Percentiles rank a stretch among this genome's conserved stretches.
Conservation (phyloP, 2,797 vertebrate species). For the Helarctos malayanus region DNA sequence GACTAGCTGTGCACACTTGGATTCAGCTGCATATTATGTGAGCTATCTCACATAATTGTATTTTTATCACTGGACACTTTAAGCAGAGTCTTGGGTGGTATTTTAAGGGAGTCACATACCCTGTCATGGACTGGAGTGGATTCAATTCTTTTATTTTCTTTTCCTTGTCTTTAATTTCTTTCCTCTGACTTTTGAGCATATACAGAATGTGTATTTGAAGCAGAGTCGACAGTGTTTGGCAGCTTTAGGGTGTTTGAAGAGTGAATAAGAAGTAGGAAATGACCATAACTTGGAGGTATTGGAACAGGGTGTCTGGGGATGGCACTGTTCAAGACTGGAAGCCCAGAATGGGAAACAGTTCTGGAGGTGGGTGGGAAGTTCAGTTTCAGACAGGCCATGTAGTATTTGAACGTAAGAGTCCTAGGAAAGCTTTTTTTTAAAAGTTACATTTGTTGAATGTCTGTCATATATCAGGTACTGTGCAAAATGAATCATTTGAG, state of each 20-base stretch:
- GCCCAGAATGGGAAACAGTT: not conserved
- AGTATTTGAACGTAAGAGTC: not conserved
- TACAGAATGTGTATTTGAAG: not conserved
- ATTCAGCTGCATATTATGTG: not conserved
- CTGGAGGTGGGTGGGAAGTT: not conserved
- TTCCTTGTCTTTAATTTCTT: not conserved
- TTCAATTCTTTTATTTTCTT: not conserved
- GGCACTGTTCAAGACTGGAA: not conserved
- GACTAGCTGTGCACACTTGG: not conserved
- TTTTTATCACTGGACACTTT: not conserved
- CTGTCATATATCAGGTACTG: not conserved
- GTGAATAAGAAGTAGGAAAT: not conserved
- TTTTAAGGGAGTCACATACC: no score
- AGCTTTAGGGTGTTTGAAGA: not conserved
- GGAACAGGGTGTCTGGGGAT: not conserved
- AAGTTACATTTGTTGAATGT: not conserved
- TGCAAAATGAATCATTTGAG: not conserved
- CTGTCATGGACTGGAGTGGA: not conserved
- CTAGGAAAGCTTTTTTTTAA: not conserved
- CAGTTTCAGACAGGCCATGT: not conserved
- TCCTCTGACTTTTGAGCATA: not conserved
- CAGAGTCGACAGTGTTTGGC: not conserved
- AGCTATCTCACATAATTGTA: not conserved
- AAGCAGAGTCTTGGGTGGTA: not conserved
- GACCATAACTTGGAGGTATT: not conserved